A percentile compares a stretch with the other conserved stretches of the same genome.
These are phyloP conservation scores for Gopherus evgoodei DNA, from an alignment of 2,113 vertebrate species.

Conservation along the genomic window DNA sequence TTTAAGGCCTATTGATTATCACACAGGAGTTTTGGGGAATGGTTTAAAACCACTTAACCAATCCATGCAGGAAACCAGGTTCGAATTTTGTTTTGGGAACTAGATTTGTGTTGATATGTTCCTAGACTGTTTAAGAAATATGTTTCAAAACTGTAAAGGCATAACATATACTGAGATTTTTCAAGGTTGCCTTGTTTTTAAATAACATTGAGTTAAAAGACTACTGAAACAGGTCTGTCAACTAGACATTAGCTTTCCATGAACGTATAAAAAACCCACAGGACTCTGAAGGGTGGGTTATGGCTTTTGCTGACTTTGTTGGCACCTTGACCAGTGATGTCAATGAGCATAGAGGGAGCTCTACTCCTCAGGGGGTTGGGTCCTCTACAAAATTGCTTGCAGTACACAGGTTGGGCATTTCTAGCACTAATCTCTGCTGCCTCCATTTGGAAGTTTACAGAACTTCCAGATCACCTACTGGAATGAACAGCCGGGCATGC, in stretches of 20 bases:
- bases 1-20: not conserved
- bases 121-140: too few relatives aligned
- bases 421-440: not conserved
- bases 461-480: not conserved
- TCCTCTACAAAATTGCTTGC: too few relatives aligned
- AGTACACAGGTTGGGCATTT: not conserved
- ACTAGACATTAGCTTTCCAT: not conserved
- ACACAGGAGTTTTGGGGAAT: not conserved
- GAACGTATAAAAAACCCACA: not conserved
- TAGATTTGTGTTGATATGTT: not conserved
- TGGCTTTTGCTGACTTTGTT: not conserved
- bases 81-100: not conserved
- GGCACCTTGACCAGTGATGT: not conserved
- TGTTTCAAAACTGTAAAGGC: too few relatives aligned
- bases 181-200: not conserved
- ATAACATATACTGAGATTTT: not conserved
- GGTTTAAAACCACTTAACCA: not conserved
- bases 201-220: not conserved
- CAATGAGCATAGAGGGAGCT: too few relatives aligned
- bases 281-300: not conserved
- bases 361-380: too few relatives aligned
- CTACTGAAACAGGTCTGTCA: not conserved
- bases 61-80: not conserved
- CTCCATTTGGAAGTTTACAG: not conserved
- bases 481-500: not conserved